Base-by-base conservation (phyloP, 2,888 invertebrate species). In the Pachymerium ferrugineum region DNA sequence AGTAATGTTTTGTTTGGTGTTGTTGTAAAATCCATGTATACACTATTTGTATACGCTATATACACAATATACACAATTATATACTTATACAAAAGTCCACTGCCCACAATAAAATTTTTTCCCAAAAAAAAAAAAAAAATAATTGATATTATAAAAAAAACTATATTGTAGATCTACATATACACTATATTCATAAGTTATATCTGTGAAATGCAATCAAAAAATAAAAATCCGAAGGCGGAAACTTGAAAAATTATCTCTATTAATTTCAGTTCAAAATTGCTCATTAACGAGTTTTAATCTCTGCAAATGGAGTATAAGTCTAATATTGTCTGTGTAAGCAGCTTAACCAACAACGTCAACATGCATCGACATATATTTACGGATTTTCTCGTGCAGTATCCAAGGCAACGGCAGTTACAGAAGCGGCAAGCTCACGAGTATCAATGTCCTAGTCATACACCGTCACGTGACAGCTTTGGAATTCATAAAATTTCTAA, bases 21-120 rank as follows among this genome's bases (percentile, higher is more conserved):
- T 47, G 47, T 47, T 47, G 47, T 47, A 16, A 47, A 47, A 47
- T 47, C 47, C 19, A 19, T 47, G 47, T 47, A 47, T 47, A 47
- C 22, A 47, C 47, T 19, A 47, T 47, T 47, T 47, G 47, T 47
- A 47, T 47, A 47, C 47, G 47, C 22, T 47, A 47, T 47, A 47
- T 22, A 47, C 47, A n/a, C n/a, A 22, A 38, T 38, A 38, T 38
- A 38, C n/a, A 38, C 38, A 47, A n/a, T n/a, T 47, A 38, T 38
- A 47, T 16, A 47, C 47, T 47, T 47, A 47, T 47, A 47, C 47
- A 47, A 47, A 47, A 47, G 47, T 47, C 47, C 47, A 47, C 47
- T 47, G 47, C 47, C 47, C 47, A 47, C 16, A 16, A 47, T 38
- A 38, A 38, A 38, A 4, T 5, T 47, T 47, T 47, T 47, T 47